Base-by-base conservation (phyloP, 2,797 vertebrate genomes). In the Mionectes olivaceus region DNA sequence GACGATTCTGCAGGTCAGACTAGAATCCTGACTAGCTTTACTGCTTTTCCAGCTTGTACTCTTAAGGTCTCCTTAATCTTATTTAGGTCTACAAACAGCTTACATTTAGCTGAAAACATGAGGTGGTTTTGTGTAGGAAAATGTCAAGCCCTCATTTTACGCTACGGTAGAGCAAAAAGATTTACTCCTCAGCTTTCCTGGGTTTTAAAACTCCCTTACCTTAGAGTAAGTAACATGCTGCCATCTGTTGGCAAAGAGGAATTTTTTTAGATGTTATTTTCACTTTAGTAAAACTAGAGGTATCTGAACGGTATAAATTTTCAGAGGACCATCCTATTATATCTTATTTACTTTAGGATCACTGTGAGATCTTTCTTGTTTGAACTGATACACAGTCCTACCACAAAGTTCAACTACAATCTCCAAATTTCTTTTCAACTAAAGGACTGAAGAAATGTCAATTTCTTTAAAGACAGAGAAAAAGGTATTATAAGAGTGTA, bases 61-160 rank as follows among this genome's bases (percentile, higher is more conserved):
- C 82, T 75, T 88, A 95, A 92, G 80, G 69, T 91, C 85, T 76
- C 59, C 56, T 81, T 94, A 94, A 92, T 93, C 93, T 92, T 93
- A 92, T 93, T 86, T 88, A 86, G 89, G 71, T 68, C 65, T 83
- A 87, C 69, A 39, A 71, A 71, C 37, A n/a, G 53, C 35, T 94
- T 93, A 92, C 89, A 95, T 93, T 95, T 79, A 95, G 74, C 88
- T 89, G 91, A 83, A 94, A 91, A 96, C 84, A 78, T 60, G 77
- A 81, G 7, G 28, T 76, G 32, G 41, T 73, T 94, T 70, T 92
- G 50, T 77, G 63, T n/a, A 73, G 50, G 89, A 86, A 95, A 93
- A 93, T 80, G 57, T 83, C 70, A 84, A 75, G 41, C 50, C 25
- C 12, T 52, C 41, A 75, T 78, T 41, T 71, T 86, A 24, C 2